Evolutionary conservation across 1,140 invertebrate species (phyloP).

Genomic region (Cryptotermes secundus): DNA sequence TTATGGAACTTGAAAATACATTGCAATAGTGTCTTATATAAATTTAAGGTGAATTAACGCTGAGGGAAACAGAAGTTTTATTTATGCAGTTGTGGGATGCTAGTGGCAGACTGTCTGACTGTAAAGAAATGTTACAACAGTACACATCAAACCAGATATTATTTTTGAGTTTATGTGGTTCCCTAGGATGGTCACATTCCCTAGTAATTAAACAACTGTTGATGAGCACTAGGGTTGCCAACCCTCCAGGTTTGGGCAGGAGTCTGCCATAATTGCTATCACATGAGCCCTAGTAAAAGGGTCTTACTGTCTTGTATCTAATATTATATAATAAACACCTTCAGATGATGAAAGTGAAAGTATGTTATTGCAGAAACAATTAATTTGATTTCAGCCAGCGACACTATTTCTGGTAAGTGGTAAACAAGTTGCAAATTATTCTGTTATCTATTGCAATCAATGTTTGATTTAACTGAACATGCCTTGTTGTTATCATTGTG

Average conservation of each 20-base stretch:
- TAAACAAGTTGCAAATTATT: constrained; percentile 24
- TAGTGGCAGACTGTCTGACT: no score
- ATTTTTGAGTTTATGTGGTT: no score
- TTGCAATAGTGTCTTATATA: no score
- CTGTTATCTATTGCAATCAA: constrained; percentile 30
- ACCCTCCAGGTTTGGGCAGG: background rate
- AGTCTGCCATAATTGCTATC: background rate
- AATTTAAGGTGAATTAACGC: no score
- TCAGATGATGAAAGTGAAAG: background rate
- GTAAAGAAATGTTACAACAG: no score
- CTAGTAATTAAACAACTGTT: no score
- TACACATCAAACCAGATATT: no score
- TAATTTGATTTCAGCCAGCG: constrained; percentile 18
- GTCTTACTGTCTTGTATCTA: background rate
- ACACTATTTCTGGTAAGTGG: background rate
- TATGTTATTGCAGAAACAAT: constrained; percentile 1
- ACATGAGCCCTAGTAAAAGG: background rate
- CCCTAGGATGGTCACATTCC: no score
- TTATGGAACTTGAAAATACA: no score
- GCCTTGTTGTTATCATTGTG: background rate
- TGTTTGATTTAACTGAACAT: background rate
- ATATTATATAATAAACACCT: background rate
- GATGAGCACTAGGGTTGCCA: background rate
- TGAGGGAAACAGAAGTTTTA: no score
- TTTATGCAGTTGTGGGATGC: no score